Percentiles rank a stretch among this genome's conserved stretches.
Conservation (phyloP, 2,888 invertebrate species). For the Drosophila affinis region DNA sequence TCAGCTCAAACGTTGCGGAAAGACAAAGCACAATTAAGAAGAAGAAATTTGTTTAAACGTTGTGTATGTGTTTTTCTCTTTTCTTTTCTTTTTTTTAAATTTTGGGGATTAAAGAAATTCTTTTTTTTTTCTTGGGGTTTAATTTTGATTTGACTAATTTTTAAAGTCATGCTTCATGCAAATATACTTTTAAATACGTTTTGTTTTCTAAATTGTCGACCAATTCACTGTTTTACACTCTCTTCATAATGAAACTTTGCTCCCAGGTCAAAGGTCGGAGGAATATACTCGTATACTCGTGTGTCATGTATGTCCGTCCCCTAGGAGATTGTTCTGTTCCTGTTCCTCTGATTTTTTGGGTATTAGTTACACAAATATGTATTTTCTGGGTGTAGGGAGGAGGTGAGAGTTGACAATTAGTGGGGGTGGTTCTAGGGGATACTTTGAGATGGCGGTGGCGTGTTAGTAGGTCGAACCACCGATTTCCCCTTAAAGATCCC, state of each 20-base stretch:
- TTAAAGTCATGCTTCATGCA: conserved; percentile 30
- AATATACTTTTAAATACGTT: conserved; percentile 12
- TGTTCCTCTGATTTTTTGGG: conserved; percentile 15
- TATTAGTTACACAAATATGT: conserved; percentile 67
- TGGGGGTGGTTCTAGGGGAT: neutral
- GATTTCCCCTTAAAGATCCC: too few species aligned
- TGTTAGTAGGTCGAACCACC: neutral
- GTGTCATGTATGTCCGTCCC: neutral
- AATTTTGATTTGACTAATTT: conserved; percentile 7
- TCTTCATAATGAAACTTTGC: conserved; percentile 74
- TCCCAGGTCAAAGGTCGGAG: conserved; percentile 62
- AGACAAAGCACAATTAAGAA: conserved; percentile 85
- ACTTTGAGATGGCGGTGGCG: too few species aligned
- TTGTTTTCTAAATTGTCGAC: conserved; percentile 28
- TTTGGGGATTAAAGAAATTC: conserved; percentile 5
- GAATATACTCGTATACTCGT: conserved; percentile 23
- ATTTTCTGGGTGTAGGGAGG: conserved; percentile 3
- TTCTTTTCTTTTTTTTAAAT: neutral
- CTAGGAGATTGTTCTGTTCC: neutral
- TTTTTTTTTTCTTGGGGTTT: conserved; percentile 27
- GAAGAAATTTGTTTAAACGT: conserved; percentile 65
- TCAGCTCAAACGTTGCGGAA: conserved; percentile 85
- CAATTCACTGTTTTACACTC: conserved; percentile 52
- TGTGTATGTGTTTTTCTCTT: conserved; percentile 42
- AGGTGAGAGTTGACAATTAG: conserved; percentile 33